Evolutionary conservation across 2,113 vertebrate species (phyloP), one percentile per base, ranked within the genome.

Genomic region (Dipodomys ordii): DNA sequence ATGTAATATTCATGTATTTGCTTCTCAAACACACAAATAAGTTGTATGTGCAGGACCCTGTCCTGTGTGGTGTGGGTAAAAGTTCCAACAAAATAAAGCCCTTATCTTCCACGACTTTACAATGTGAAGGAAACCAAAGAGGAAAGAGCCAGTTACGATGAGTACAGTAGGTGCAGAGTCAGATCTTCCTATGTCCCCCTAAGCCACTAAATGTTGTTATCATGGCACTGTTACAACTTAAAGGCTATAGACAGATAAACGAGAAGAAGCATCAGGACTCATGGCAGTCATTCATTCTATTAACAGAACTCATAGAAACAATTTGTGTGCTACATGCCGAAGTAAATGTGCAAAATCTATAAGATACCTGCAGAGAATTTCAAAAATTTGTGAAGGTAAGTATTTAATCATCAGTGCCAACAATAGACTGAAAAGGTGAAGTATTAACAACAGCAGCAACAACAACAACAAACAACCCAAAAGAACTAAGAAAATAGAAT

Each of bases 401-500:
- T 60, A 57, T 91, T 97, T 97, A 85, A 78, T 93, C 91, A 86
- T 32, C 82, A 67, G 69, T 4, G 2, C 39, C 92, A 97, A 64
- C 44, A 97, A 97, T 73, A 91, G 86, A 82, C 46, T 64, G 13
- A 89, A 96, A 82, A 96, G 73, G 13, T 79, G 23, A 97, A 96
- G 78, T 32, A 87, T 62, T 57, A 57, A 18, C 53, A 57, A 19
- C 16, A 57, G 53, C 53, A 57, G 53, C 53, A 57, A 8, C 53
- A 57, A 57, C 53, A 57, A 7, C 53, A 57, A 57, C 53, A 57
- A 7, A 0, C 83, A 92, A 72, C 39, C 93, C 93, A 92, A 68
- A 95, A 1, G 39, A 97, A 95, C 35, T 91, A 94, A 92, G 65
- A 93, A 96, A 97, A 39, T 68, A 92, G 87, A 80, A 89, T 97